Percentiles rank a stretch among this genome's conserved stretches.
Evolutionary conservation across 2,888 invertebrate species (phyloP).

Genomic region (Andrena bicolor): DNA sequence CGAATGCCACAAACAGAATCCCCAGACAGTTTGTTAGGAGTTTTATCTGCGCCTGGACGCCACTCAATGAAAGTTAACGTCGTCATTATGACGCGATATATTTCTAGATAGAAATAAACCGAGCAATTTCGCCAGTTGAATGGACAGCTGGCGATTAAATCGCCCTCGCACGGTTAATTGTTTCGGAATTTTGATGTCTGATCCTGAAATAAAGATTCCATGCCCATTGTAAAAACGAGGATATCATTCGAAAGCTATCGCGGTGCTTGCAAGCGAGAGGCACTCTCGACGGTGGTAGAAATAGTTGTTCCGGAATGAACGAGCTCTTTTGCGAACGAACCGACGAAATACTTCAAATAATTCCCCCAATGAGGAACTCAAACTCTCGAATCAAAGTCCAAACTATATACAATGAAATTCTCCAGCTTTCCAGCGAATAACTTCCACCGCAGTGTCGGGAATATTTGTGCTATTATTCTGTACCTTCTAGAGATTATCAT

Average conservation of each 20-base stretch:
- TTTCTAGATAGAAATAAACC: conserved; percentile 34
- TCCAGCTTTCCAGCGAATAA: conserved; percentile 17
- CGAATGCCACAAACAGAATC: not conserved
- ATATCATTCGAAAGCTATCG: conserved; percentile 11
- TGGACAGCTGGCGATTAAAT: conserved; percentile 39
- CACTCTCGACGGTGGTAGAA: not conserved
- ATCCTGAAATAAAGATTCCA: not conserved
- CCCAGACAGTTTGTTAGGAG: conserved; percentile 24
- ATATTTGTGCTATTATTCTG: conserved; percentile 25
- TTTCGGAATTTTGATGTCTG: conserved; percentile 15
- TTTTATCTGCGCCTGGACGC: conserved; percentile 26
- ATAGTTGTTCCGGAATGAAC: conserved; percentile 29
- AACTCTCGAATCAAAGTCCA: conserved; percentile 39
- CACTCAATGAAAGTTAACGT: conserved; percentile 33
- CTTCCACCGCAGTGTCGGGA: conserved; percentile 27
- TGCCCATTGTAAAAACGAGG: not conserved
- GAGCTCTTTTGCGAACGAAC: conserved; percentile 28
- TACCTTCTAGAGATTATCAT: not conserved
- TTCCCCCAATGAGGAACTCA: conserved; percentile 11
- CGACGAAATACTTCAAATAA: conserved; percentile 41
- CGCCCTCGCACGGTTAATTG: conserved; percentile 15
- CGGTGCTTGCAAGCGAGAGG: not conserved
- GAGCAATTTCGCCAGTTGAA: conserved; percentile 27
- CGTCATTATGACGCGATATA: conserved; percentile 35
- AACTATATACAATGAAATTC: conserved; percentile 10